Percentiles rank a stretch among this genome's conserved stretches.
These are phyloP conservation scores for Drosophila tripunctata DNA, from an alignment of 2,888 invertebrate genomes.

Conservation along the genomic window DNA sequence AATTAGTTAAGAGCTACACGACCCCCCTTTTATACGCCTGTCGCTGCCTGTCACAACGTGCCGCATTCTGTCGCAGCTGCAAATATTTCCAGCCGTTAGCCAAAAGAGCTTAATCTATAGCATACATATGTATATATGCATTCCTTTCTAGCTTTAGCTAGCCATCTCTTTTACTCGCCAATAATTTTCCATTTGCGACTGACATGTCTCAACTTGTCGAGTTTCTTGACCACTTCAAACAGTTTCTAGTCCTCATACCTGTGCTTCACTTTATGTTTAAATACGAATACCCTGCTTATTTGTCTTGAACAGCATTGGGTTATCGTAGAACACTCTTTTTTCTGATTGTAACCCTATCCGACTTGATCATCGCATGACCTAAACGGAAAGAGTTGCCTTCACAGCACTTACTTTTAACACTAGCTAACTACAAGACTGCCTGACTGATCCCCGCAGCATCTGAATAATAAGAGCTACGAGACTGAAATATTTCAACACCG, in stretches of 20 bases:
- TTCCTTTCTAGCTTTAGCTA: background rate
- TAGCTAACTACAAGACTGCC: too few species aligned
- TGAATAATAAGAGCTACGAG: background rate
- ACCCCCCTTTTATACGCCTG: background rate
- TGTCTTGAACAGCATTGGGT: too few species aligned
- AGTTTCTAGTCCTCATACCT: background rate
- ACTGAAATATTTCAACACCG: background rate
- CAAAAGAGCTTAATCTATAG: conserved; percentile 3
- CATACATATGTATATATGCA: background rate
- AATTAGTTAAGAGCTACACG: conserved; percentile 46
- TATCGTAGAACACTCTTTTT: too few species aligned
- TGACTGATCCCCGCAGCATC: background rate
- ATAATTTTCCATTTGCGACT: background rate
- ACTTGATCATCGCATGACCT: too few species aligned
- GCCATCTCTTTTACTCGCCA: background rate
- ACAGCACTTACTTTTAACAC: too few species aligned
- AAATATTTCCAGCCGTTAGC: background rate
- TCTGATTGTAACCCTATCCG: too few species aligned
- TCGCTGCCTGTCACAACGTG: background rate
- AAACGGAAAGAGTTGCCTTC: too few species aligned
- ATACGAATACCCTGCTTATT: background rate
- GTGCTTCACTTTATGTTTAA: background rate
- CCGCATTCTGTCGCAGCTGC: conserved; percentile 13
- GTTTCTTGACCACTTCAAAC: conserved; percentile 25
- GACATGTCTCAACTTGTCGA: background rate